Evolutionary conservation across 1,140 invertebrate genomes (phyloP).

Genomic region (Sinella curviseta): DNA sequence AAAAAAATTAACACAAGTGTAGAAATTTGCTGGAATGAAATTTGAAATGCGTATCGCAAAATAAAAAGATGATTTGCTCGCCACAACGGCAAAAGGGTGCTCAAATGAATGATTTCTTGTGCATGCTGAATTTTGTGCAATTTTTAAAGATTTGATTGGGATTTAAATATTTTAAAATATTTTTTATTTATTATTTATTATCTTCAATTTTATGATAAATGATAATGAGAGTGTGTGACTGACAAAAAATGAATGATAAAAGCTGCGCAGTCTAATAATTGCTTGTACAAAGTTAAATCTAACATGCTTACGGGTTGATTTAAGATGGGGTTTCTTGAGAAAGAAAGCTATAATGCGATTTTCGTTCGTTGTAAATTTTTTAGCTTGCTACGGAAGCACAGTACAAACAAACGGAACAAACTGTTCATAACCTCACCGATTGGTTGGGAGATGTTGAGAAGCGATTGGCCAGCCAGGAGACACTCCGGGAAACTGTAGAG

Average conservation of each 20-base stretch:
- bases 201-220: too few species aligned
- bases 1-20: background rate
- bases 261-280: too few species aligned
- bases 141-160: background rate
- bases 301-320: background rate
- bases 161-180: background rate
- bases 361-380: constrained; percentile 34
- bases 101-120: too few species aligned
- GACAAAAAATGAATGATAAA: too few species aligned
- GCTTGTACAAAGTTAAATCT: too few species aligned
- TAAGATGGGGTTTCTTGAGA: background rate
- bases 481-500: constrained; percentile 83
- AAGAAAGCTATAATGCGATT: background rate
- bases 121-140: too few species aligned
- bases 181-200: background rate
- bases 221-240: too few species aligned
- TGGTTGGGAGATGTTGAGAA: constrained; percentile 86
- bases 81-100: background rate
- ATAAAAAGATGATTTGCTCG: background rate
- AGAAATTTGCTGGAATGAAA: background rate
- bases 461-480: constrained; percentile 80
- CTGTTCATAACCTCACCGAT: constrained; percentile 77
- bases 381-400: constrained; percentile 93
- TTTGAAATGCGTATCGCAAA: background rate
- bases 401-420: constrained; percentile 85